Evolutionary conservation across 1,140 invertebrate genomes (phyloP).

Genomic region (Scaptomyza hsui): DNA sequence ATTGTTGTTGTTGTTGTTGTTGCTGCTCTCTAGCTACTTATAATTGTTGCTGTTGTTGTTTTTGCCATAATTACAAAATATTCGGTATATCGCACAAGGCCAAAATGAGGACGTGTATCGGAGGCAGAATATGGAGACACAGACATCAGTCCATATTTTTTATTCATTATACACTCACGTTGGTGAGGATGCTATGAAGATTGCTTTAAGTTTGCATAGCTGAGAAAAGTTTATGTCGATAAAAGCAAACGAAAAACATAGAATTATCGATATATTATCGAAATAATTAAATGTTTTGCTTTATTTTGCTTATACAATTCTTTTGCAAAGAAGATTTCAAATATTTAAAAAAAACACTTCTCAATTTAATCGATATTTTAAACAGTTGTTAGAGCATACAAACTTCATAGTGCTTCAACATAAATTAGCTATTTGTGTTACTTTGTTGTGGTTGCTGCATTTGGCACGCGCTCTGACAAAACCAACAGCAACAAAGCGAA

Average conservation of each 20-base stretch:
- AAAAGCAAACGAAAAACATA: not conserved
- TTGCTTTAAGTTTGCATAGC: not conserved
- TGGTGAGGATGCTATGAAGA: not conserved
- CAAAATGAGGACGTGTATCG: constrained; percentile 56
- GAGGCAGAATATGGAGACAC: constrained; percentile 34
- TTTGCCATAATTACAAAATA: constrained; percentile 78
- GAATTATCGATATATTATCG: too few species aligned
- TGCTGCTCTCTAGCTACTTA: not conserved
- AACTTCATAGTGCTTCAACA: not conserved
- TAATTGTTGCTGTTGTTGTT: constrained; percentile 1
- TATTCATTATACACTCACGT: constrained; percentile 9
- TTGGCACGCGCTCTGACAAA: constrained; percentile 44
- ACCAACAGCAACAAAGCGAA: not conserved
- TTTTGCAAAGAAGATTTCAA: too few species aligned
- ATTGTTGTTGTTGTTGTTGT: constrained; percentile 16
- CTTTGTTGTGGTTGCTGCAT: constrained; percentile 16
- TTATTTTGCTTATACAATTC: not conserved
- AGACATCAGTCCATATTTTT: constrained; percentile 29
- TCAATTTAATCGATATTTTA: too few species aligned
- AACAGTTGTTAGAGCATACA: constrained; percentile 5
- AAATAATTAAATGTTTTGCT: too few species aligned
- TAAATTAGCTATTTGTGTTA: constrained; percentile 7
- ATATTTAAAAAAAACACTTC: too few species aligned
- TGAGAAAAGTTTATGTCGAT: not conserved
- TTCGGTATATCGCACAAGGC: constrained; percentile 76